phyloP scores from a whole-genome alignment of 2,797 vertebrate species.

The Phrynocephalus vlangalii region DNA sequence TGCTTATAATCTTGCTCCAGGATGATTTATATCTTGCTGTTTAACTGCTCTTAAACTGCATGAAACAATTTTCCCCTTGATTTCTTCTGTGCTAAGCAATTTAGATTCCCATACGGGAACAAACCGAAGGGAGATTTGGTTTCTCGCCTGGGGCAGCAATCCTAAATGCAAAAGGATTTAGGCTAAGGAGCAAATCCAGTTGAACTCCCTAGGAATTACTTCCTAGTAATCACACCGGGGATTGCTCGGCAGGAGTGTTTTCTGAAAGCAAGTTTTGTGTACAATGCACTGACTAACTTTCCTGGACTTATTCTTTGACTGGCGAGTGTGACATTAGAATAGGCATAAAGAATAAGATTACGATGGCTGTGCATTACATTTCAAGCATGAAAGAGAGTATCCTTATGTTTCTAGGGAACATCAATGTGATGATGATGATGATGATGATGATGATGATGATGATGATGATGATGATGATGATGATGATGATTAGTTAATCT shows the following conservation, averaged over 20 bases:
- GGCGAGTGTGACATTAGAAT: not conserved
- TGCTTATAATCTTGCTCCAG: conserved; percentile 11
- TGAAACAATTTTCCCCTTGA: conserved; percentile 41
- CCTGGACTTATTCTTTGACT: not conserved
- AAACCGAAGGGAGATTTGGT: not conserved
- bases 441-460: no score
- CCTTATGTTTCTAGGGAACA: no score
- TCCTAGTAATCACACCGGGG: not conserved
- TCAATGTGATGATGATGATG: no score
- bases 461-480: no score
- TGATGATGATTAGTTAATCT: no score
- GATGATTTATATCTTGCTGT: conserved; percentile 52
- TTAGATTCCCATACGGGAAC: not conserved
- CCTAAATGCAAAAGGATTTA: not conserved
- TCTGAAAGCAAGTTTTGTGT: not conserved
- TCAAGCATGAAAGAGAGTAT: no score
- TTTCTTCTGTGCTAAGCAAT: conserved; percentile 31
- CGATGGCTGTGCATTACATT: no score
- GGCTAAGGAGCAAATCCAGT: not conserved
- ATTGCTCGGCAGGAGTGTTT: not conserved
- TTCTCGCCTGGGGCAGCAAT: not conserved
- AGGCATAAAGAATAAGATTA: no score
- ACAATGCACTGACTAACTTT: no score
- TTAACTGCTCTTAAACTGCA: conserved; percentile 37
- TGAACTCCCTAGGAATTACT: not conserved